These are phyloP conservation scores for Tonatia bakeri DNA, from an alignment of 2,113 vertebrate genomes.

Conservation along the genomic window DNA sequence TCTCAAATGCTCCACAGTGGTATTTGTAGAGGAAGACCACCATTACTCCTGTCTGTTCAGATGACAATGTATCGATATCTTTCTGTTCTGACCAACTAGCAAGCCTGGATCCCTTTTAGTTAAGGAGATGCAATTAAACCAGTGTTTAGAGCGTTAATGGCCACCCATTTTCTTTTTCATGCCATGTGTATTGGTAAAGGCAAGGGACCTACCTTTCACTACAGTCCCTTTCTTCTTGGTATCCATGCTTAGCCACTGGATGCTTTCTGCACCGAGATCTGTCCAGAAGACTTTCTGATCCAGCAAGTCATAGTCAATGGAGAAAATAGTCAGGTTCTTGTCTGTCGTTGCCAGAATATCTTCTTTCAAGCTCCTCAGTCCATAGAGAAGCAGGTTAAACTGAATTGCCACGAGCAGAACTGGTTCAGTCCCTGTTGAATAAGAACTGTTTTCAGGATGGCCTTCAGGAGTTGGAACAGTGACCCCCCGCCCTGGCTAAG, in stretches of 20 bases:
- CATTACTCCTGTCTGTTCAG: background rate
- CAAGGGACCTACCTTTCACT: slow-evolving; percentile 85
- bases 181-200: background rate
- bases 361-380: slow-evolving; percentile 83
- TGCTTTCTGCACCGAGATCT: slow-evolving; percentile 87
- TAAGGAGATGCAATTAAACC: background rate
- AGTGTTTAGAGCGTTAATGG: background rate
- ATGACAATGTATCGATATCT: background rate
- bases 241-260: slow-evolving; percentile 85
- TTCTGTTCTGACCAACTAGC: background rate
- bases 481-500: background rate
- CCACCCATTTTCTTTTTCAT: background rate
- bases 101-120: background rate
- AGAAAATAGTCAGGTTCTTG: slow-evolving; percentile 83
- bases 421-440: slow-evolving; percentile 83
- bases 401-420: slow-evolving; percentile 86
- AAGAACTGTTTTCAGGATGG: background rate
- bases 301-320: slow-evolving; percentile 87
- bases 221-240: slow-evolving; percentile 82
- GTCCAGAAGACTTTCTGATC: slow-evolving; percentile 90
- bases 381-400: slow-evolving; percentile 84
- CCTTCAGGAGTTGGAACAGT: background rate
- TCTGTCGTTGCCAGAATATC: slow-evolving; percentile 79
- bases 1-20: background rate
- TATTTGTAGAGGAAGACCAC: background rate